phyloP scores from a whole-genome alignment of 2,888 invertebrate species.

The Phalera bucephala region DNA sequence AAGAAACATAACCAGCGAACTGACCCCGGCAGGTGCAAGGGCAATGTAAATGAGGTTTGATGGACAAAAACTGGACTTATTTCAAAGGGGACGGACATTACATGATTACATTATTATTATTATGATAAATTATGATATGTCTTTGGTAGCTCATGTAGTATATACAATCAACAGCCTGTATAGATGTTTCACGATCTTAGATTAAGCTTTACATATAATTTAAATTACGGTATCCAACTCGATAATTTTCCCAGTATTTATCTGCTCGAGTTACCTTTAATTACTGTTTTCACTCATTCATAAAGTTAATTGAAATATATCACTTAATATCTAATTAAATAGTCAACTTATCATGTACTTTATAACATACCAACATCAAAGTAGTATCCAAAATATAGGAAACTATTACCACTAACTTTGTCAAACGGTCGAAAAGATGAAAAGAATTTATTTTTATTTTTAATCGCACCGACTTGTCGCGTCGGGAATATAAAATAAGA shows the following conservation, averaged over 20 bases:
- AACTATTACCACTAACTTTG: conserved; percentile 50
- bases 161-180: too few relatives aligned
- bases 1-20: too few relatives aligned
- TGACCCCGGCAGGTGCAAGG: too few relatives aligned
- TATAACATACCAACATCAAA: conserved; percentile 57
- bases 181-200: too few relatives aligned
- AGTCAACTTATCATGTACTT: conserved; percentile 30
- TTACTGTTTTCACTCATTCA: conserved; percentile 6
- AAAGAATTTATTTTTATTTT: conserved; percentile 63
- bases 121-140: too few relatives aligned
- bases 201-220: too few relatives aligned
- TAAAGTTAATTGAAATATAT: conserved; percentile 22
- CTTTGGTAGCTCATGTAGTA: too few relatives aligned
- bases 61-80: too few relatives aligned
- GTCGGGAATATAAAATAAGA: conserved; percentile 64
- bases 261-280: neutral
- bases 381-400: conserved; percentile 47
- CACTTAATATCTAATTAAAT: conserved; percentile 30
- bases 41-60: too few relatives aligned
- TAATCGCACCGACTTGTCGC: conserved; percentile 61
- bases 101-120: too few relatives aligned
- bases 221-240: too few relatives aligned
- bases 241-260: neutral
- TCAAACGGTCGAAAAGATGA: conserved; percentile 56
- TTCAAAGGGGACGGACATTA: too few relatives aligned